Evolutionary conservation across 2,113 vertebrate species (phyloP).

Genomic region (Columbina picui): DNA sequence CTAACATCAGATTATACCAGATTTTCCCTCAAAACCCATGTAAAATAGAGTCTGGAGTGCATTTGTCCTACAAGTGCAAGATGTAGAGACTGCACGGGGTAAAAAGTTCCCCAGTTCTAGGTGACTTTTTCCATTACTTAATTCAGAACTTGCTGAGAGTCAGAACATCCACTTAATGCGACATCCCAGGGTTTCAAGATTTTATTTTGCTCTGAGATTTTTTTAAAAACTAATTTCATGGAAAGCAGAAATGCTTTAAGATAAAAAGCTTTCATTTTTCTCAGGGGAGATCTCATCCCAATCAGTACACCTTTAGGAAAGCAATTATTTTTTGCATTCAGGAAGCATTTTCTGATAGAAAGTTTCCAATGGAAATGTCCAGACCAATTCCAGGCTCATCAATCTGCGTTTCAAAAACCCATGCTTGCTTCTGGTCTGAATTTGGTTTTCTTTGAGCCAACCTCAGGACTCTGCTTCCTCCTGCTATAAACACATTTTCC

Average conservation of each 20-base stretch:
- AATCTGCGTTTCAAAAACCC: neutral
- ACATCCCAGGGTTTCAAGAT: neutral
- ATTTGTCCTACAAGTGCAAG: neutral
- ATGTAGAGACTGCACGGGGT: neutral
- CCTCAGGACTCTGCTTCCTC: neutral
- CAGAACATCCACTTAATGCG: neutral
- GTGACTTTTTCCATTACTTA: neutral
- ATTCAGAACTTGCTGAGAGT: neutral
- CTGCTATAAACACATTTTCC: neutral
- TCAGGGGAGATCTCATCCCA: neutral
- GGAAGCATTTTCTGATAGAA: neutral
- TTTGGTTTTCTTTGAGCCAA: neutral
- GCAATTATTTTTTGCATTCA: neutral
- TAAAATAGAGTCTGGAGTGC: neutral
- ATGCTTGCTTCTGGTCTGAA: neutral
- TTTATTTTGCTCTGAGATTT: neutral
- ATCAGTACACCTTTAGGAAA: neutral
- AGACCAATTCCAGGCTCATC: neutral
- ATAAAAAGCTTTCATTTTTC: conserved; percentile 9
- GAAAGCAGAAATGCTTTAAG: neutral
- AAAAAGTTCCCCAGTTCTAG: neutral
- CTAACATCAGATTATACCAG: neutral
- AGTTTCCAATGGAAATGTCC: neutral
- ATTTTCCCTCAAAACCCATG: neutral
- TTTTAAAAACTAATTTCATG: neutral